Evolutionary conservation across 2,113 vertebrate genomes (phyloP), one percentile per base, ranked within the genome.

Genomic region (Ceyx cyanopectus): DNA sequence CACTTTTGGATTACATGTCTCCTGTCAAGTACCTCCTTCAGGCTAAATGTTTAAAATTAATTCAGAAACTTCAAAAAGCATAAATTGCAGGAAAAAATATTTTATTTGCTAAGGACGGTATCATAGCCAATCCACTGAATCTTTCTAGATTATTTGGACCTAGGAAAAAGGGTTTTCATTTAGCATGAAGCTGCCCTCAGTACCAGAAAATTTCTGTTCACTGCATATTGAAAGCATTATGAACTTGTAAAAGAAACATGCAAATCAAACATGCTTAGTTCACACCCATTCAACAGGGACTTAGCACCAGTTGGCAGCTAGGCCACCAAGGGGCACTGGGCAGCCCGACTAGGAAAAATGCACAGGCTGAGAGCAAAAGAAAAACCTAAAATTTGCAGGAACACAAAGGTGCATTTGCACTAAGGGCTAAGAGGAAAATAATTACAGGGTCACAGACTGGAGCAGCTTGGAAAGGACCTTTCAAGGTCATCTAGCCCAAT

Each of bases 51-150:
- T 82, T 69, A 90, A 83, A 87, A 81, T 30, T 85, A 88, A 87
- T 62, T 69, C 63, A 19, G 43, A 73, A 87, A 58, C 63, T 93
- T 93, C 50, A 89, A 45, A 87, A 85, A 80, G 37, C 43, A 65
- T 68, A 69, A 88, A 65, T 15, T 43, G 37, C 17, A 60, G 66
- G 48, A 68, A 80, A 18, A 91, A 83, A 58, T 45, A 53, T 37
- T 73, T 73, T 54, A 85, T 80, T 85, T 79, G 14, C 15, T 53
- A 75, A 68, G 58, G 40, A 79, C 34, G 48, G 14, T 1, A 1
- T 48, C 75, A n/a, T 23, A 85, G 27, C 2, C 50, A 85, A 78
- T 7, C 14, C 45, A 34, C 7, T 14, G 14, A 16, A 5, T 57
- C 72, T 70, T 85, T 54, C 50, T 37, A 65, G 16, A 1, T 0